phyloP scores from a whole-genome alignment of 2,888 invertebrate species.

The Parelbella ahira region DNA sequence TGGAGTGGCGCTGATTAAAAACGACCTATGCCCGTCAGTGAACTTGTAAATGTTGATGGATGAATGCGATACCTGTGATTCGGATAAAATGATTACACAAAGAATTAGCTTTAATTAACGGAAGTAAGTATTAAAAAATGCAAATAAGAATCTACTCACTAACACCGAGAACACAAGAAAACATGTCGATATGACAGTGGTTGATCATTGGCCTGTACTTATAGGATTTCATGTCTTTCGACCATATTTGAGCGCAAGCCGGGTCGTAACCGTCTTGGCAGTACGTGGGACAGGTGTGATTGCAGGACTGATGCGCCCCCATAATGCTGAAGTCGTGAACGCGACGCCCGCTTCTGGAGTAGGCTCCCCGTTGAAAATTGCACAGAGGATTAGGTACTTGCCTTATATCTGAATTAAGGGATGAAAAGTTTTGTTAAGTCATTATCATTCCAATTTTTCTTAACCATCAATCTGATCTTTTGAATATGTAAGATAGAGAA shows the following conservation, averaged over 20 bases:
- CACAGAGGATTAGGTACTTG: conserved; percentile 43
- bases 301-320: conserved; percentile 60
- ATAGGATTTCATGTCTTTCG: conserved; percentile 30
- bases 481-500: no score
- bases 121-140: no score
- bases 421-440: no score
- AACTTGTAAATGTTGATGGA: no score
- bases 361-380: conserved; percentile 30
- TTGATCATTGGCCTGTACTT: conserved; percentile 53
- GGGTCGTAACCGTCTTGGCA: conserved; percentile 62
- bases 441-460: no score
- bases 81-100: no score
- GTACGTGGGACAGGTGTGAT: conserved; percentile 63
- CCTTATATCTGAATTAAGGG: conserved; percentile 44
- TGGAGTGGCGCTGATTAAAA: no score
- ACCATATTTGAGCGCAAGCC: conserved; percentile 58
- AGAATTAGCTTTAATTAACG: no score
- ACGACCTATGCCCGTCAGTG: no score
- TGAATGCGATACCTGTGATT: no score
- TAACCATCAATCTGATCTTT: no score
- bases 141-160: conserved; percentile 53
- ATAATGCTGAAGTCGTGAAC: conserved; percentile 52
- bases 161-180: conserved; percentile 55
- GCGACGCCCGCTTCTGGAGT: conserved; percentile 44
- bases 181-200: conserved; percentile 68